Conservation (phyloP, 2,888 invertebrate genomes). For the Palloptera scutellata region DNA sequence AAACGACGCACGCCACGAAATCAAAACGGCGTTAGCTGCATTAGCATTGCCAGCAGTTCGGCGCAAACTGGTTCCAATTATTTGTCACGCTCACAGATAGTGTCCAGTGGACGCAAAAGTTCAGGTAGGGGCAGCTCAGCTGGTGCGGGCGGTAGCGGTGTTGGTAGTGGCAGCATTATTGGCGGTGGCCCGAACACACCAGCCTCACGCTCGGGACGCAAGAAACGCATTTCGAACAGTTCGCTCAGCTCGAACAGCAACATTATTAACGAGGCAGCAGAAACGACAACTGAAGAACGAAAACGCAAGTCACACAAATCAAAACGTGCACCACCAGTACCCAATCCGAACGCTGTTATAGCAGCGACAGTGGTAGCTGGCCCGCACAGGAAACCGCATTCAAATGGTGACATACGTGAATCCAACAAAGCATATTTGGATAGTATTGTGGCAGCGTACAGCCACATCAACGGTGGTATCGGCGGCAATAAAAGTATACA, state of each 20-base stretch:
- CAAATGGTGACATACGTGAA: slow-evolving; percentile 47
- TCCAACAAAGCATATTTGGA: slow-evolving; percentile 38
- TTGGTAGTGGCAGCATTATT: slow-evolving; percentile 47
- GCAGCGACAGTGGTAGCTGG: not conserved
- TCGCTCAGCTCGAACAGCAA: slow-evolving; percentile 71
- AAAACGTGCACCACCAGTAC: slow-evolving; percentile 67
- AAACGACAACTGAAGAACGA: slow-evolving; percentile 66
- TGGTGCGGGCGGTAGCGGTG: slow-evolving; percentile 45
- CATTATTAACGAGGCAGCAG: slow-evolving; percentile 65
- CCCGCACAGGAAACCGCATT: slow-evolving; percentile 21
- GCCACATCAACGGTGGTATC: no score
- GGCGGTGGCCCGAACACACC: slow-evolving; percentile 47
- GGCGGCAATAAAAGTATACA: not conserved
- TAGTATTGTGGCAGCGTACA: not conserved
- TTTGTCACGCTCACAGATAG: slow-evolving; percentile 50
- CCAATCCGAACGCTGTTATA: slow-evolving; percentile 5
- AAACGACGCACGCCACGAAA: slow-evolving; percentile 70
- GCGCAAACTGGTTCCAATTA: slow-evolving; percentile 61
- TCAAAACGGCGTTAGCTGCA: slow-evolving; percentile 79
- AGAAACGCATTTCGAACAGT: slow-evolving; percentile 74
- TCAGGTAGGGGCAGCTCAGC: slow-evolving; percentile 53
- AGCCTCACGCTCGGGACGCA: slow-evolving; percentile 78
- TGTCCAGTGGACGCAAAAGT: slow-evolving; percentile 54
- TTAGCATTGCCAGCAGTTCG: slow-evolving; percentile 76
- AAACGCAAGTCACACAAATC: slow-evolving; percentile 70